Evolutionary conservation across 1,140 invertebrate genomes (phyloP).

Genomic region (Centruroides vittatus): DNA sequence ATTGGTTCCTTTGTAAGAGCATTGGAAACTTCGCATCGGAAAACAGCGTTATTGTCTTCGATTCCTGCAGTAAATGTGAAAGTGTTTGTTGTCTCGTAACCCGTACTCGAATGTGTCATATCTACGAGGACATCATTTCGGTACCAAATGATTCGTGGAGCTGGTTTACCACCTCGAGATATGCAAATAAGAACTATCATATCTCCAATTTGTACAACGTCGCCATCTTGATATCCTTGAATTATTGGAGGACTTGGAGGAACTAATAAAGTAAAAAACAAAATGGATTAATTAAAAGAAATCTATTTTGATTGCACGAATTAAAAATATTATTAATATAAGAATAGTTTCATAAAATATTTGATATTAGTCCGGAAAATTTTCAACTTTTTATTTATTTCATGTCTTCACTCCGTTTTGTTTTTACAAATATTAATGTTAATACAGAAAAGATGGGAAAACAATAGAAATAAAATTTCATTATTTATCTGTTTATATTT

Average conservation of each 20-base stretch:
- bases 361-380: no score
- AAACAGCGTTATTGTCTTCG: conserved; percentile 78
- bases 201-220: conserved; percentile 63
- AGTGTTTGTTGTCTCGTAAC: conserved; percentile 64
- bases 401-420: no score
- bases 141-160: conserved; percentile 17
- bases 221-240: conserved; percentile 64
- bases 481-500: no score
- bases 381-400: no score
- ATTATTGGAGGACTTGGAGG: conserved; percentile 84
- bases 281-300: not conserved
- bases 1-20: conserved; percentile 67
- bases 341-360: no score
- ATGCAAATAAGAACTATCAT: conserved; percentile 75
- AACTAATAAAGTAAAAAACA: conserved; percentile 40
- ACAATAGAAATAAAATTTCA: no score
- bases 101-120: conserved; percentile 56
- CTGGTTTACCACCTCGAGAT: conserved; percentile 83
- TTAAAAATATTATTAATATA: no score
- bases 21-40: conserved; percentile 83
- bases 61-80: conserved; percentile 69
- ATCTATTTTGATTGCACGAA: no score
- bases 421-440: no score
- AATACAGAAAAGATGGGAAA: no score
- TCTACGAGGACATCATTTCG: conserved; percentile 35